A percentile compares a stretch with the other conserved stretches of the same genome.
Conservation (phyloP, 2,797 vertebrate genomes). For the Gambusia yucatana region DNA sequence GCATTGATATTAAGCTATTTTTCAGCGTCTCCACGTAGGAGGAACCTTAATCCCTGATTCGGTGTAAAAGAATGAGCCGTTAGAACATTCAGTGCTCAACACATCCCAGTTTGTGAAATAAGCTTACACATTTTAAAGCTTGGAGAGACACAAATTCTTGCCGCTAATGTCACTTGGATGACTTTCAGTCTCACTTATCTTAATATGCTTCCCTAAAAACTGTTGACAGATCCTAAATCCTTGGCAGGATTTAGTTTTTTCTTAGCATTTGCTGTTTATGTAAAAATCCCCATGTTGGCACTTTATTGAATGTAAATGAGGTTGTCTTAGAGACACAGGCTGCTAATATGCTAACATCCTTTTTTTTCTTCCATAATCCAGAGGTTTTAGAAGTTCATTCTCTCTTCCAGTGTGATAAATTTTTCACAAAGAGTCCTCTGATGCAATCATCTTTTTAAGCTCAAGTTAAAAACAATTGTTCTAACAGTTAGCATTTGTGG, state of each 20-base stretch:
- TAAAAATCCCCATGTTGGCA: slow-evolving; percentile 58
- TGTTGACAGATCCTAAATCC: slow-evolving; percentile 40
- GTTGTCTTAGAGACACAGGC: slow-evolving; percentile 56
- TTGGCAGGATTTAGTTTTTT: slow-evolving; percentile 38
- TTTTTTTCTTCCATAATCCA: slow-evolving; percentile 43
- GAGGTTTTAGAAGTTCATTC: slow-evolving; percentile 55
- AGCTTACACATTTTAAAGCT: slow-evolving; percentile 5
- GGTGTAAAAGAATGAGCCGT: neutral
- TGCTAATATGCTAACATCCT: slow-evolving; percentile 58
- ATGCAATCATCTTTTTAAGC: slow-evolving; percentile 42
- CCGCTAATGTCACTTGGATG: slow-evolving; percentile 15
- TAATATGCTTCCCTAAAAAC: slow-evolving; percentile 31
- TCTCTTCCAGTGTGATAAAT: slow-evolving; percentile 47
- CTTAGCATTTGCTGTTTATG: slow-evolving; percentile 52
- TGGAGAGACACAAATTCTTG: slow-evolving; percentile 7
- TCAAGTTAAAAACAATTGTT: slow-evolving; percentile 53
- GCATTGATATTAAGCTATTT: neutral
- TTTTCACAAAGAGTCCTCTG: slow-evolving; percentile 43
- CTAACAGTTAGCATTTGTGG: slow-evolving; percentile 42
- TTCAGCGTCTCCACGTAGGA: neutral
- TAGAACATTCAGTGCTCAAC: neutral
- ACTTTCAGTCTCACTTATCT: slow-evolving; percentile 29
- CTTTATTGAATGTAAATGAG: slow-evolving; percentile 73
- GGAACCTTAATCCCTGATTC: neutral
- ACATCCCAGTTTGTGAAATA: neutral